Evolutionary conservation across 2,797 vertebrate genomes (phyloP).

Genomic region (Glossophaga mutica): DNA sequence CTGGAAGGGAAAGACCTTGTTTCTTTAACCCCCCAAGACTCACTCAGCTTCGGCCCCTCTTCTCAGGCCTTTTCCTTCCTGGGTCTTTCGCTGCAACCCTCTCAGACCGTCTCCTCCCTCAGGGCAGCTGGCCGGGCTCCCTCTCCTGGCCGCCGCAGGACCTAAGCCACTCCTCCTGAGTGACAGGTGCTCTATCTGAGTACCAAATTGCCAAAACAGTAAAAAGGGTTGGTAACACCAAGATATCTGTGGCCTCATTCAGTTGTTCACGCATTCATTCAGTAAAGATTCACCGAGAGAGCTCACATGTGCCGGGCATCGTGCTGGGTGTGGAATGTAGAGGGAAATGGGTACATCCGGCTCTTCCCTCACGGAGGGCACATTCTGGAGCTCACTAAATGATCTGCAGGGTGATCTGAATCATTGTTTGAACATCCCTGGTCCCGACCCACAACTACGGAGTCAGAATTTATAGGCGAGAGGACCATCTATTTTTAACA

Average conservation of each 20-base stretch:
- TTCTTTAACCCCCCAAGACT: not conserved
- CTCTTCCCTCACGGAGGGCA: fast-evolving
- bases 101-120: not conserved
- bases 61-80: not conserved
- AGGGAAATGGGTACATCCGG: not conserved
- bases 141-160: not conserved
- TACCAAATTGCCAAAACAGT: not conserved
- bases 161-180: not conserved
- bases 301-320: fast-evolving
- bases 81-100: not conserved
- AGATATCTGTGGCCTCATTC: not conserved
- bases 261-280: not conserved
- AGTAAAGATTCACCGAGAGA: not conserved
- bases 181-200: not conserved
- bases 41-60: not conserved
- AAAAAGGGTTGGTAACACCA: not conserved
- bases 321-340: too few species aligned
- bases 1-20: not conserved
- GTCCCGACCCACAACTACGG: not conserved
- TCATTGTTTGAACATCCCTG: not conserved
- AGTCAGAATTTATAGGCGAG: not conserved
- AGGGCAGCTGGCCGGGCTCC: not conserved
- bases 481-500: not conserved
- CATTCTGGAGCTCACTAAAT: not conserved
- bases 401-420: not conserved